Conservation (phyloP, 2,888 invertebrate genomes). For the Archips crataeganus region DNA sequence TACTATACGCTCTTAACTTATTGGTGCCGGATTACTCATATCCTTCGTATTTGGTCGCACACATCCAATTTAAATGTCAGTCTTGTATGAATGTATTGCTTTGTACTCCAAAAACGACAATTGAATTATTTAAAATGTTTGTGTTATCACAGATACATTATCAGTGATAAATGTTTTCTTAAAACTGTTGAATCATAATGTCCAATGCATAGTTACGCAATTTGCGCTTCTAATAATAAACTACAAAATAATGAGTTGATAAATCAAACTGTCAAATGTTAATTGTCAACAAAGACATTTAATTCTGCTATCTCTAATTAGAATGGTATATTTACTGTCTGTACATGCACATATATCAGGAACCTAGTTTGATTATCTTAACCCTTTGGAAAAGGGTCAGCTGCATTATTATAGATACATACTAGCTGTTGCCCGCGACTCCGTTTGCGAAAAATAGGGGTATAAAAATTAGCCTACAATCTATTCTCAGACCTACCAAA, state of each 20-base stretch:
- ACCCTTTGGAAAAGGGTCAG: not conserved
- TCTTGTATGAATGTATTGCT: slow-evolving; percentile 16
- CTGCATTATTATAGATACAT: not conserved
- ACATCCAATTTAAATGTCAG: slow-evolving; percentile 31
- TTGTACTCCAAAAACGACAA: not conserved
- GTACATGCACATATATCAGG: not conserved
- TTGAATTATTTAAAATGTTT: not conserved
- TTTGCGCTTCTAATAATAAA: not conserved
- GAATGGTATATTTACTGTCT: not conserved
- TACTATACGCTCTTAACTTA: slow-evolving; percentile 28
- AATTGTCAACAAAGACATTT: slow-evolving; percentile 9
- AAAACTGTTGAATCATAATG: not conserved
- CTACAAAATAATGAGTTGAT: not conserved
- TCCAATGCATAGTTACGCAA: not conserved
- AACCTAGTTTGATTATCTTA: slow-evolving; percentile 5
- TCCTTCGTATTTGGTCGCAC: slow-evolving; percentile 47
- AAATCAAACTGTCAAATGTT: slow-evolving; percentile 6
- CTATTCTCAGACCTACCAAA: too few species aligned
- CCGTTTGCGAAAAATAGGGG: too few species aligned
- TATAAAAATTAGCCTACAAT: too few species aligned
- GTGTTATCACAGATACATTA: not conserved
- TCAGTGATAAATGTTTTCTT: not conserved
- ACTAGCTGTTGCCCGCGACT: not conserved
- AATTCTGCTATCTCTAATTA: slow-evolving; percentile 9
- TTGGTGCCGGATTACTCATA: slow-evolving; percentile 53